These are phyloP conservation scores for Naja naja DNA, from an alignment of 2,113 vertebrate genomes.

Conservation along the genomic window DNA sequence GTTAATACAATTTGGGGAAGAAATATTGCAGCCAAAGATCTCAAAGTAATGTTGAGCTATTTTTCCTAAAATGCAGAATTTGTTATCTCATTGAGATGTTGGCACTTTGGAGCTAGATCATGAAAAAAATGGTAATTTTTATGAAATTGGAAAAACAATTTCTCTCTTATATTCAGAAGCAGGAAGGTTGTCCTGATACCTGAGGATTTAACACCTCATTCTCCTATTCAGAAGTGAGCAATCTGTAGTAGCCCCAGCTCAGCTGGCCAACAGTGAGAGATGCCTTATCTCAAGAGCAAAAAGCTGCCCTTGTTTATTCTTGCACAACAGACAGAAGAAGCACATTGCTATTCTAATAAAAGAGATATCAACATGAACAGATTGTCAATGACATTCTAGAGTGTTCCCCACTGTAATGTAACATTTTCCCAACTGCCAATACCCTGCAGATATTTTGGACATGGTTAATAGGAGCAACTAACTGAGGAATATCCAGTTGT, in stretches of 20 bases:
- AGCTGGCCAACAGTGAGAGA: background rate
- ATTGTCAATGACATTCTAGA: background rate
- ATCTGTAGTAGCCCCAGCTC: background rate
- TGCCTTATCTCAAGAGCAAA: background rate
- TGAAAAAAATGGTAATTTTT: background rate
- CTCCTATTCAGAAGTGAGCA: background rate
- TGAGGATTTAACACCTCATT: background rate
- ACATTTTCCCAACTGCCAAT: background rate
- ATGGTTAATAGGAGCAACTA: background rate
- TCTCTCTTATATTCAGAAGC: background rate
- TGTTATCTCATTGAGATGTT: background rate
- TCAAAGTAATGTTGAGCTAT: background rate
- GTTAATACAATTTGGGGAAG: background rate
- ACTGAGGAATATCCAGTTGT: background rate
- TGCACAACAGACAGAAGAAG: background rate
- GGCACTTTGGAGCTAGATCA: background rate
- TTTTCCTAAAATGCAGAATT: background rate
- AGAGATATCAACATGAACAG: slow-evolving; percentile 12
- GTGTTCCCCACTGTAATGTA: background rate
- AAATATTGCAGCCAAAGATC: background rate
- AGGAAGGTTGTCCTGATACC: background rate
- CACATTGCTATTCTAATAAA: slow-evolving; percentile 3
- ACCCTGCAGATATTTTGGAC: background rate
- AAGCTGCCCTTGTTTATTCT: background rate
- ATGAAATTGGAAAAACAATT: background rate